These are phyloP conservation scores for Scyliorhinus canicula DNA, from an alignment of 2,797 vertebrate genomes.

Conservation along the genomic window DNA sequence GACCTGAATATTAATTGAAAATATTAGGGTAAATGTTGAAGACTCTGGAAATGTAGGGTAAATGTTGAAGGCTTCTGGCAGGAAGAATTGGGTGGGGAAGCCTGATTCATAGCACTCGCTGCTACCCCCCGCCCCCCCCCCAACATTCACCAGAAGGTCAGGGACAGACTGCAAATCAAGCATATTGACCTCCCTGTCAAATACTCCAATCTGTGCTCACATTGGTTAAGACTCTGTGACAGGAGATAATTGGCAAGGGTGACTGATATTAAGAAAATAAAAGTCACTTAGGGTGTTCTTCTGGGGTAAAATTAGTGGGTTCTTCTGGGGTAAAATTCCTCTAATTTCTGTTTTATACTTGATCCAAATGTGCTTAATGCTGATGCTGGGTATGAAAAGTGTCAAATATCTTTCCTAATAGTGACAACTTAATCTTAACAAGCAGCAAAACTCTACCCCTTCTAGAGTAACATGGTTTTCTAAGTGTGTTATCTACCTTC, in stretches of 20 bases:
- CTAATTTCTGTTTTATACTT: neutral
- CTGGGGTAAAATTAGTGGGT: neutral
- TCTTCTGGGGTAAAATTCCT: neutral
- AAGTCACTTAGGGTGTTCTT: neutral
- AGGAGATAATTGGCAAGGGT: neutral
- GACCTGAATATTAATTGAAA: neutral
- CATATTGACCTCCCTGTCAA: neutral
- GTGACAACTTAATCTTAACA: neutral
- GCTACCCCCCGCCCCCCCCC: too few relatives aligned
- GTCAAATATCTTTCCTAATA: neutral
- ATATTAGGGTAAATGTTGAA: neutral
- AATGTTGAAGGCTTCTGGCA: neutral
- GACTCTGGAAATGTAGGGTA: neutral
- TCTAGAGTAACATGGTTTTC: neutral
- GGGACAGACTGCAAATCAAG: neutral
- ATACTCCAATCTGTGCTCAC: neutral
- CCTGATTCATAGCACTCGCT: neutral
- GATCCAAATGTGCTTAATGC: neutral
- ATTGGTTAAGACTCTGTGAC: neutral
- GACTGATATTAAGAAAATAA: neutral
- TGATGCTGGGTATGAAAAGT: neutral
- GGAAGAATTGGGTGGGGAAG: neutral
- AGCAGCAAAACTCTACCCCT: neutral
- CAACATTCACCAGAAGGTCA: neutral
- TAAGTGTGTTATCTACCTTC: neutral